These are phyloP conservation scores for Heliconius hortense DNA, from an alignment of 2,888 invertebrate species.

Conservation along the genomic window DNA sequence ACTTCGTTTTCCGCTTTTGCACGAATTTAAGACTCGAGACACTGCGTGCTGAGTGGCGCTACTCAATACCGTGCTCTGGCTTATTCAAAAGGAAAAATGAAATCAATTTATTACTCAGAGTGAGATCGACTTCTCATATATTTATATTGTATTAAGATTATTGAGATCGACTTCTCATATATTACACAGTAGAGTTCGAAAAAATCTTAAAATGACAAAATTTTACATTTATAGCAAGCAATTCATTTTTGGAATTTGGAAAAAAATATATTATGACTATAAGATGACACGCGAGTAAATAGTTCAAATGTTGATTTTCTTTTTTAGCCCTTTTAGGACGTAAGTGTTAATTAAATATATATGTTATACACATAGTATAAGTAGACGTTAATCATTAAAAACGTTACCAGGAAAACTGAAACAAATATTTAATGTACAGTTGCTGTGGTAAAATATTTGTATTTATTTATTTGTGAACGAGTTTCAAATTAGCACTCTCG, in stretches of 20 bases:
- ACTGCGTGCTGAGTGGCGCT: neutral
- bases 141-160: too few species aligned
- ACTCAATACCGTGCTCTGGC: neutral
- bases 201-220: neutral
- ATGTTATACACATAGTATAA: neutral
- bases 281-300: neutral
- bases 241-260: too few species aligned
- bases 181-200: neutral
- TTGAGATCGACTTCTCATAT: neutral
- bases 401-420: slow-evolving; percentile 4
- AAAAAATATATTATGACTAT: too few species aligned
- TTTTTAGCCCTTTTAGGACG: neutral
- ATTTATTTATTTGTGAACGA: neutral
- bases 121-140: neutral
- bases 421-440: slow-evolving; percentile 6
- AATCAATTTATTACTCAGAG: too few species aligned
- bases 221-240: too few species aligned
- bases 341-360: slow-evolving; percentile 4
- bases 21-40: neutral
- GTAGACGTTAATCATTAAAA: neutral
- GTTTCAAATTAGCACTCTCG: neutral
- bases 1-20: too few species aligned
- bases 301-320: neutral
- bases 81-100: neutral
- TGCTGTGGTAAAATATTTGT: neutral